These are phyloP conservation scores for Strigamia maritima DNA, from an alignment of 2,888 invertebrate genomes.

Conservation along the genomic window DNA sequence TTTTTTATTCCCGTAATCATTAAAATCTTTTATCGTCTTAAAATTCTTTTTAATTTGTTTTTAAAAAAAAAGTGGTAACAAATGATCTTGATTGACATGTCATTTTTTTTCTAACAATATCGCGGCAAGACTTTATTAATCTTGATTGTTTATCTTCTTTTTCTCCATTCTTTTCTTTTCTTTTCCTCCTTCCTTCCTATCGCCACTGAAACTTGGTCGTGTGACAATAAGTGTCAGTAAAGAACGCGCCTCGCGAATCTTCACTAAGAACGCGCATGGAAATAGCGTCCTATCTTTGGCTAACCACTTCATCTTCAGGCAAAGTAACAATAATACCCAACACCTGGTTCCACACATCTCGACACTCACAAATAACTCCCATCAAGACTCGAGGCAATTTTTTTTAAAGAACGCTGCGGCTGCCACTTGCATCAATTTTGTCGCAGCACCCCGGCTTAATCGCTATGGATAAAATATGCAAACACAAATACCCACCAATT, in stretches of 20 bases:
- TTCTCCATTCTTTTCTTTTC: not conserved
- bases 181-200: not conserved
- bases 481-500: conserved; percentile 7
- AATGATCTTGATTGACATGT: not conserved
- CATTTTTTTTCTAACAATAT: not conserved
- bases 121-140: conserved; percentile 13
- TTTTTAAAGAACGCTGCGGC: not conserved
- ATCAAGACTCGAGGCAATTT: not conserved
- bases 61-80: not conserved
- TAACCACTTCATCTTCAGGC: conserved; percentile 12
- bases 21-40: conserved; percentile 8
- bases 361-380: conserved; percentile 16
- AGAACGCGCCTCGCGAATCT: not conserved
- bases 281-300: not conserved
- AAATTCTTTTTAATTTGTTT: not conserved
- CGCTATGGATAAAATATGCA: conserved; percentile 1
- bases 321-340: conserved; percentile 16
- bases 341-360: not conserved
- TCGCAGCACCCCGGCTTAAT: not conserved
- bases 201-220: not conserved
- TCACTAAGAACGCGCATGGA: not conserved
- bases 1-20: not conserved
- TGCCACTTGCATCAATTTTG: not conserved
- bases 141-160: not conserved
- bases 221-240: conserved; percentile 2